These are phyloP conservation scores for Candoia aspera DNA, from an alignment of 2,113 vertebrate genomes.

Conservation along the genomic window DNA sequence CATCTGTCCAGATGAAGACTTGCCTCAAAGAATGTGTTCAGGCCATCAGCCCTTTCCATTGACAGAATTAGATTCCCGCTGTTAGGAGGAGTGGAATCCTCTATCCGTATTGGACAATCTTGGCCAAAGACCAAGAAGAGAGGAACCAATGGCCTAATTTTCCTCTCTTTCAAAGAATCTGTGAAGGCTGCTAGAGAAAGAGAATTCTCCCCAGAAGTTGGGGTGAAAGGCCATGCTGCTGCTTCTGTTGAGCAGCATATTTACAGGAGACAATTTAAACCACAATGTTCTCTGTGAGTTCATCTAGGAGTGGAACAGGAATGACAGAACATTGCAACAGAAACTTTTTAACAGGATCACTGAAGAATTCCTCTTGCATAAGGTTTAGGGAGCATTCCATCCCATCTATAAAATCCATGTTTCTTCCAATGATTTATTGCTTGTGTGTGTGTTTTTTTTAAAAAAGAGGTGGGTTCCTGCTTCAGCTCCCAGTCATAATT, in stretches of 20 bases:
- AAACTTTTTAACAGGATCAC: conserved; percentile 20
- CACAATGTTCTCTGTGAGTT: conserved; percentile 22
- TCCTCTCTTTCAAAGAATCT: conserved; percentile 37
- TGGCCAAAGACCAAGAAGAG: conserved; percentile 14
- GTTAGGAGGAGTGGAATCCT: conserved; percentile 59
- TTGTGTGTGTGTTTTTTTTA: conserved; percentile 2
- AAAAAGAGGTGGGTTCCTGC: background rate
- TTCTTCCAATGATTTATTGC: conserved; percentile 22
- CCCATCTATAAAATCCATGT: conserved; percentile 70
- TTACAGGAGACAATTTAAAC: conserved; percentile 25
- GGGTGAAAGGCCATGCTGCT: conserved; percentile 49
- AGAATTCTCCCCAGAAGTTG: background rate
- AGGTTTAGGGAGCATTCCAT: conserved; percentile 44
- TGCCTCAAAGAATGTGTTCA: conserved; percentile 44
- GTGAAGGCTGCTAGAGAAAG: conserved; percentile 19
- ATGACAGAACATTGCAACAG: conserved; percentile 40
- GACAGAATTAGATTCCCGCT: conserved; percentile 71
- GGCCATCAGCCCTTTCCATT: conserved; percentile 39
- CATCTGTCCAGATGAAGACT: conserved; percentile 74
- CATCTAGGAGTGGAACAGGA: conserved; percentile 38
- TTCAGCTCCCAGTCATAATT: background rate
- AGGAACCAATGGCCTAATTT: conserved; percentile 32
- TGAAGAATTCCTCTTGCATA: conserved; percentile 28
- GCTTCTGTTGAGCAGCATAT: conserved; percentile 32
- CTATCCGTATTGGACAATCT: conserved; percentile 20